These are phyloP conservation scores for Acanthosoma haemorrhoidale DNA, from an alignment of 2,888 invertebrate species.

Conservation along the genomic window DNA sequence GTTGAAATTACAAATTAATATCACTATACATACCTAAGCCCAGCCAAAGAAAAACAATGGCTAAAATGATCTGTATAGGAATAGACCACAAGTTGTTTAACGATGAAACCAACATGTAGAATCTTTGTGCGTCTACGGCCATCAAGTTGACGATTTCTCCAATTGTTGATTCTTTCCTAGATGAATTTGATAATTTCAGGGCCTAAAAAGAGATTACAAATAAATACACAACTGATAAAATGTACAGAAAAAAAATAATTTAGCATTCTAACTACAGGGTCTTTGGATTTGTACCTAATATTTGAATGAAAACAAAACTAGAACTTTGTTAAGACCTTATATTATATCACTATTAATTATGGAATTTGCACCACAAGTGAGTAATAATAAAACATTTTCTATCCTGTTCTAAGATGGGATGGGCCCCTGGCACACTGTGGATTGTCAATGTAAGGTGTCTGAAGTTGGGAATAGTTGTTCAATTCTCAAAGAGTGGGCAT, in stretches of 20 bases:
- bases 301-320: conserved; percentile 42
- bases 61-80: conserved; percentile 53
- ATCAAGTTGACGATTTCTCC: conserved; percentile 52
- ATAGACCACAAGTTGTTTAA: conserved; percentile 50
- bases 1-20: too few species aligned
- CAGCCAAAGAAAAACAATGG: conserved; percentile 51
- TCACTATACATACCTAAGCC: conserved; percentile 44
- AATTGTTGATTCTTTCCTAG: conserved; percentile 47
- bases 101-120: conserved; percentile 48
- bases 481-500: too few species aligned
- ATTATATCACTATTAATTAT: conserved; percentile 46
- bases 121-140: conserved; percentile 50
- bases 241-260: too few species aligned
- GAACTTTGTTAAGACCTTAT: conserved; percentile 47
- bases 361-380: neutral
- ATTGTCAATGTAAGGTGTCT: too few species aligned
- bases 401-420: too few species aligned
- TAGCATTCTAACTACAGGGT: neutral
- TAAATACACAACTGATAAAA: too few species aligned
- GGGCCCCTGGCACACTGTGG: too few species aligned
- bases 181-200: conserved; percentile 46
- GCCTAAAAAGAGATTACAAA: conserved; percentile 41
- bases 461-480: too few species aligned
- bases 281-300: neutral
- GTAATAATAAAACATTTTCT: too few species aligned